These are phyloP conservation scores for Notoglanidium macrostoma DNA, from an alignment of 2,797 vertebrate species.

Conservation along the genomic window DNA sequence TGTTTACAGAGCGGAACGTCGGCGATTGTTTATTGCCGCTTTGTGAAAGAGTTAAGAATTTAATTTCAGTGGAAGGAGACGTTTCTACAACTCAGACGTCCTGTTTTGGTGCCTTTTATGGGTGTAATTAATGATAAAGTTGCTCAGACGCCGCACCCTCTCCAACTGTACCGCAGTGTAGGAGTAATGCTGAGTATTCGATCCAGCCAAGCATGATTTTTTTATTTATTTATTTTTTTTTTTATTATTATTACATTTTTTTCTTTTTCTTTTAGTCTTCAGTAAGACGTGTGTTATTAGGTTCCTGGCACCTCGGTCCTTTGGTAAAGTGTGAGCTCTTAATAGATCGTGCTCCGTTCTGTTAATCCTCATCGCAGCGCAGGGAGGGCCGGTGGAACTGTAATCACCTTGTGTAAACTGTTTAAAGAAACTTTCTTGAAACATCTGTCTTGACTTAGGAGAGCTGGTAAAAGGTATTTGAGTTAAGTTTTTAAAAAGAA, in stretches of 20 bases:
- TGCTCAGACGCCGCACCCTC: background rate
- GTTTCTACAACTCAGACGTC: background rate
- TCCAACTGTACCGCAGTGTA: background rate
- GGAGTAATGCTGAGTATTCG: background rate
- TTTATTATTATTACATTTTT: background rate
- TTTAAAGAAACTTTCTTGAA: slow-evolving; percentile 60
- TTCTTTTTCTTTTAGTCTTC: background rate
- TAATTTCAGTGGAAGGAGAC: background rate
- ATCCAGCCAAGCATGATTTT: background rate
- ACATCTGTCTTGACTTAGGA: slow-evolving; percentile 54
- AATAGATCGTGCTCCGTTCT: slow-evolving; percentile 11
- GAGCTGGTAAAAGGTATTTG: slow-evolving; percentile 49
- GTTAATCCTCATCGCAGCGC: slow-evolving; percentile 37
- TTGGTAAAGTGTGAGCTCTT: slow-evolving; percentile 24
- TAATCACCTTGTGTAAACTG: slow-evolving; percentile 63
- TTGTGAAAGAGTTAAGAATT: background rate
- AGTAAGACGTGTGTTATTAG: slow-evolving; percentile 8
- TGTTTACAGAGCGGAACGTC: background rate
- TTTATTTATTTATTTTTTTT: too few relatives aligned
- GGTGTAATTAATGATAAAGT: slow-evolving; percentile 18
- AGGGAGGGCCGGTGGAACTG: slow-evolving; percentile 28
- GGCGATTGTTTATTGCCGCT: background rate
- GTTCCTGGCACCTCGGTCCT: slow-evolving; percentile 20
- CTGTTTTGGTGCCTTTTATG: background rate
- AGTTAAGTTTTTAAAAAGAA: slow-evolving; percentile 44